These are phyloP conservation scores for Volucella inanis DNA, from an alignment of 2,888 invertebrate species.

Conservation along the genomic window DNA sequence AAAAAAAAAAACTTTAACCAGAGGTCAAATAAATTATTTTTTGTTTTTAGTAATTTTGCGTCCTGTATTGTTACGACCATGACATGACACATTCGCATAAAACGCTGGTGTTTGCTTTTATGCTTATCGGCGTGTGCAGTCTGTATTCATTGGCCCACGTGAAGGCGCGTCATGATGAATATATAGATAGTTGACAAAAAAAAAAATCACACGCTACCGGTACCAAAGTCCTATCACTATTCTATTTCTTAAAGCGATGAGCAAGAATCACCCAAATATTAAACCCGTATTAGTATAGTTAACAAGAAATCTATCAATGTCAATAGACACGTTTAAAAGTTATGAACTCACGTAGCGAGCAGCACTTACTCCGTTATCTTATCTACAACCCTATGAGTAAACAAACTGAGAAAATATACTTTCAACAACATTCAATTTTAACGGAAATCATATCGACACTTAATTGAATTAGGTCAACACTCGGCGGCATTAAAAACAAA, in stretches of 20 bases:
- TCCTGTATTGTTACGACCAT: too few relatives aligned
- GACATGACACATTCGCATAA: neutral
- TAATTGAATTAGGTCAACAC: conserved; percentile 17
- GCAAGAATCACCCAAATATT: too few relatives aligned
- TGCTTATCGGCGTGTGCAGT: neutral
- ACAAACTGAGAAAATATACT: neutral
- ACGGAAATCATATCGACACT: neutral
- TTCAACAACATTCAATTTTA: neutral
- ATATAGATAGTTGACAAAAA: conserved; percentile 11
- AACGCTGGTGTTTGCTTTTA: conserved; percentile 2
- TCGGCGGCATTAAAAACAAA: neutral
- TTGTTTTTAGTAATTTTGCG: too few relatives aligned
- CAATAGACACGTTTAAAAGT: too few relatives aligned
- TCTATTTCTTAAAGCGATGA: neutral
- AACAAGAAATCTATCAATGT: too few relatives aligned
- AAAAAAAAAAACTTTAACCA: too few relatives aligned
- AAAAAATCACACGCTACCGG: conserved; percentile 2
- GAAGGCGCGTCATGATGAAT: neutral
- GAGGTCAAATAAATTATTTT: too few relatives aligned
- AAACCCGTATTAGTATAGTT: too few relatives aligned
- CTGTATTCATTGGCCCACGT: neutral
- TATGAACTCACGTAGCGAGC: too few relatives aligned
- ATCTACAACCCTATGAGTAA: too few relatives aligned
- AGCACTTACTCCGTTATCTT: too few relatives aligned
- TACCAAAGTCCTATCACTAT: neutral